These are phyloP conservation scores for Tetragonula clypearis DNA, from an alignment of 1,140 invertebrate species.

Conservation along the genomic window DNA sequence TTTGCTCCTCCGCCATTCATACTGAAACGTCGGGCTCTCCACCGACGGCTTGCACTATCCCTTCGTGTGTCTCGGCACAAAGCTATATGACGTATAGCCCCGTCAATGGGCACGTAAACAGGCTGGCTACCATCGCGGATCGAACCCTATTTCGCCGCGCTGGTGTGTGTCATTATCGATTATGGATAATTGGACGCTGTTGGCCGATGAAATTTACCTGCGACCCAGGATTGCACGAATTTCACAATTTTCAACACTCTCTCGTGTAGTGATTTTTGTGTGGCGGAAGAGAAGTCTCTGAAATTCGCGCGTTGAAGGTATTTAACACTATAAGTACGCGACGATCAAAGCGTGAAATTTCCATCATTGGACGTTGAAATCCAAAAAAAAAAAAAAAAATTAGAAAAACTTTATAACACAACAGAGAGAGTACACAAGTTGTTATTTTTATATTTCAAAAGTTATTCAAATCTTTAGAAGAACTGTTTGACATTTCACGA, in stretches of 20 bases:
- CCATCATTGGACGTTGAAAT: too few relatives aligned
- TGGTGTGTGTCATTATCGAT: not conserved
- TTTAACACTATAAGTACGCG: too few relatives aligned
- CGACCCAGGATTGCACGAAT: not conserved
- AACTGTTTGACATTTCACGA: too few relatives aligned
- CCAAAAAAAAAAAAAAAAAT: too few relatives aligned
- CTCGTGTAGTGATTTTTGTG: too few relatives aligned
- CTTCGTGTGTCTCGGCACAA: not conserved
- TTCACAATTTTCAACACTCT: not conserved
- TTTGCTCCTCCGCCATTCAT: not conserved
- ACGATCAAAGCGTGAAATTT: too few relatives aligned
- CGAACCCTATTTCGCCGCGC: not conserved
- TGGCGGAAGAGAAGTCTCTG: too few relatives aligned
- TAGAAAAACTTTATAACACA: too few relatives aligned
- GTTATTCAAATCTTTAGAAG: too few relatives aligned
- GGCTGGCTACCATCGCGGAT: not conserved
- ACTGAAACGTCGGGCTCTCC: not conserved
- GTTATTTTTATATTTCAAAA: too few relatives aligned
- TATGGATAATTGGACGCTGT: not conserved
- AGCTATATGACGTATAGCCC: not conserved
- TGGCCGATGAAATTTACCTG: not conserved
- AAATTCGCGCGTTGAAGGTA: too few relatives aligned
- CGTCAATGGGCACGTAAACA: not conserved
- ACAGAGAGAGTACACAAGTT: too few relatives aligned
- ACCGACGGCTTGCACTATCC: not conserved